Base-by-base conservation (phyloP, 2,888 invertebrate species). In the Vesta saturnalis region DNA sequence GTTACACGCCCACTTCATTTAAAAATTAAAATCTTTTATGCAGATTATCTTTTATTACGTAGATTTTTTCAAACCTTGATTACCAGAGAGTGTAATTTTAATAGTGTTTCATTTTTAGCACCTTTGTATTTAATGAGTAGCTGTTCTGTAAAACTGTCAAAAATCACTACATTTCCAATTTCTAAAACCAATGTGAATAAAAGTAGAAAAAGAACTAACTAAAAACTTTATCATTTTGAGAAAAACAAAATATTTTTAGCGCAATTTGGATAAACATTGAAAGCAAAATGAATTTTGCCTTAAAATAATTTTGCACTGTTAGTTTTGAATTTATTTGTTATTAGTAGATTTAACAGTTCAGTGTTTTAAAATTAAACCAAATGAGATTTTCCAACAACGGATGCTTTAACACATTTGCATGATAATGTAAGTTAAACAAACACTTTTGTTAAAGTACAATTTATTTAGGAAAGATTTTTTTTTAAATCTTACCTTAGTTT, bases 391-490 rank as follows among this genome's bases (percentile, higher is more conserved):
- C 60, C 55, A 46, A 43, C 61, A 61, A 61, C 61, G 67, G 22
- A 46, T 61, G 61, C 57, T 67, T 67, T 47, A 67, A 39, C 59
- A 55, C 55, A 67, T 67, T 67, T 67, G 63, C 67, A 67, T 67
- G 63, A 67, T 54, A 67, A 67, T 67, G 62, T 49, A 60, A 23
- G 59, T 63, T 67, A 67, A 67, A 63, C 63, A 63, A 67, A 67
- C 67, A 67, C 63, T 67, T 63, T 67, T 58, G 43, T 59, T 63
- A 67, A 67, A 67, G 63, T 62, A 57, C 62, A 62, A 67, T 67
- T 62, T 62, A 65, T 59, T 49, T 39, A 52, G 14, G 15, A 10
- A 22, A 35, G 19, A 30, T 60, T 47, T 65, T 64, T 46, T 59
- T 56, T 56, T 15, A n/a, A 12, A 23, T 46, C 30, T 43, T 59